Evolutionary conservation across 2,888 invertebrate species (phyloP).

Genomic region (Timema podura): DNA sequence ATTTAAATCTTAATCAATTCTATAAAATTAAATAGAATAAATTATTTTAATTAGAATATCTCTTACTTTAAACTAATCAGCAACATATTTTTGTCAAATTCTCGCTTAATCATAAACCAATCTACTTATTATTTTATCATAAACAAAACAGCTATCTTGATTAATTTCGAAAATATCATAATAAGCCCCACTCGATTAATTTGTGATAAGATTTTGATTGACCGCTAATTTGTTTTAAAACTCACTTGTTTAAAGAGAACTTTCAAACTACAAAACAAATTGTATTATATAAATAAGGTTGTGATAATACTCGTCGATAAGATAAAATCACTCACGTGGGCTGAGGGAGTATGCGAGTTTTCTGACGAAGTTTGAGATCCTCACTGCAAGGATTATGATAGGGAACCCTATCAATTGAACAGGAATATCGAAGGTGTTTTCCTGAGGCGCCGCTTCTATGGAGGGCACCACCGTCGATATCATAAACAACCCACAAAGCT

Average conservation of each 20-base stretch:
- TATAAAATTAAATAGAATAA: too few species aligned
- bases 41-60: too few species aligned
- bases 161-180: too few species aligned
- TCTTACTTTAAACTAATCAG: too few species aligned
- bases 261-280: neutral
- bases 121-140: too few species aligned
- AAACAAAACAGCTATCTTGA: too few species aligned
- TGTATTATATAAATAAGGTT: too few species aligned
- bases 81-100: too few species aligned
- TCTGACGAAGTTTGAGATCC: conserved; percentile 76
- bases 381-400: conserved; percentile 72
- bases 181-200: too few species aligned
- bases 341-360: conserved; percentile 76
- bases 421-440: conserved; percentile 62
- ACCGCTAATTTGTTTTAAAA: neutral
- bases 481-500: neutral
- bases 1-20: too few species aligned
- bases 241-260: neutral
- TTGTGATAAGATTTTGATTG: neutral
- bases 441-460: conserved; percentile 7
- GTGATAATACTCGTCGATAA: too few species aligned
- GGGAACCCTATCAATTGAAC: conserved; percentile 84
- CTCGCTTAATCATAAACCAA: too few species aligned
- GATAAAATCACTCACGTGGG: conserved; percentile 59
- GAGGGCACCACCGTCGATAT: neutral